These are phyloP conservation scores for Glareola pratincola DNA, from an alignment of 2,113 vertebrate species.

Conservation along the genomic window DNA sequence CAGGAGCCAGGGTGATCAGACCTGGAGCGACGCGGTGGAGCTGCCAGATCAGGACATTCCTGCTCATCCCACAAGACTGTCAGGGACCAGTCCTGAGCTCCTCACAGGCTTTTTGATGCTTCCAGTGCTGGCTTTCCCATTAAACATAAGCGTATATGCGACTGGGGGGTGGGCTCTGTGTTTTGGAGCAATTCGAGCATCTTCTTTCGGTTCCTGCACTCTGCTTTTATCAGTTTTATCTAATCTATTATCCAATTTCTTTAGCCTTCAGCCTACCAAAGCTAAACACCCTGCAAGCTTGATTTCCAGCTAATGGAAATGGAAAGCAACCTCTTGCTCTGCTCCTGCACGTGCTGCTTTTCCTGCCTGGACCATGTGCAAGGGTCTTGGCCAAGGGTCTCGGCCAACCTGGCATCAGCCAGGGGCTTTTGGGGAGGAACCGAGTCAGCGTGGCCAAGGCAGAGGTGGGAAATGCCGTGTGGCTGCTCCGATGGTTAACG, in stretches of 20 bases:
- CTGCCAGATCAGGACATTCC: neutral
- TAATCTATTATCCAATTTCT: no score
- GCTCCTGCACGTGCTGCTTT: neutral
- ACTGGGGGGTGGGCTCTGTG: neutral
- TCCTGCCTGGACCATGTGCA: neutral
- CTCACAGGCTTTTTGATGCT: neutral
- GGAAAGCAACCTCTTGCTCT: neutral
- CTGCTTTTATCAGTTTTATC: neutral
- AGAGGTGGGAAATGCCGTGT: neutral
- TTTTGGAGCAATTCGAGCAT: neutral
- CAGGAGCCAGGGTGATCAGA: neutral
- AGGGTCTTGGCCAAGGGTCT: neutral
- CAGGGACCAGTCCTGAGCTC: neutral
- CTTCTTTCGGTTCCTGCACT: neutral
- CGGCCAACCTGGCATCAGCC: neutral
- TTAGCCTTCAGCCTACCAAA: neutral
- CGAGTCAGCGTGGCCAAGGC: accelerated
- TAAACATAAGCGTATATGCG: no score
- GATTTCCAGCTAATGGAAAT: neutral
- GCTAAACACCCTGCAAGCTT: neutral
- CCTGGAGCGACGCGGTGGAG: accelerated
- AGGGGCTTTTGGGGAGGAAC: neutral
- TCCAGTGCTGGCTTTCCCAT: neutral
- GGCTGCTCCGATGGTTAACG: neutral
- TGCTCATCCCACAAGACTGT: no score